These are phyloP conservation scores for Rhinophrynus dorsalis DNA, from an alignment of 2,797 vertebrate species.

Conservation along the genomic window DNA sequence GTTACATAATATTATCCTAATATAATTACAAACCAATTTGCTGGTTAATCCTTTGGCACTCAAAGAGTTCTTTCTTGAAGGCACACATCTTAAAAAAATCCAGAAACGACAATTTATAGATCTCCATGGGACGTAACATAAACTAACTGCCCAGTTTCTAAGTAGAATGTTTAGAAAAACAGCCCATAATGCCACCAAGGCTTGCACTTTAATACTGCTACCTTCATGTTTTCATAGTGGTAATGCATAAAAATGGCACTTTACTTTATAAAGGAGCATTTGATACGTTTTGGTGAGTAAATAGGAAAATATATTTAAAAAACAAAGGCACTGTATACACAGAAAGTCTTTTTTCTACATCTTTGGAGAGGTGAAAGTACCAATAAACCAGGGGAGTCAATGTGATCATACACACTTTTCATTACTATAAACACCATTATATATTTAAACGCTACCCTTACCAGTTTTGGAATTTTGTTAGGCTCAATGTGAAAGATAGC, in stretches of 20 bases:
- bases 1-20: too few relatives aligned
- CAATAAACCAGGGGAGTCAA: too few relatives aligned
- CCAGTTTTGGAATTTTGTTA: too few relatives aligned
- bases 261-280: slow-evolving; percentile 45
- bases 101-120: slow-evolving; percentile 40
- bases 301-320: slow-evolving; percentile 47
- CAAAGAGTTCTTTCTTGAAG: too few relatives aligned
- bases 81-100: slow-evolving; percentile 43
- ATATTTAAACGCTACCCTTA: too few relatives aligned
- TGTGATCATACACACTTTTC: too few relatives aligned
- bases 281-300: slow-evolving; percentile 53
- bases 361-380: not conserved
- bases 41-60: too few relatives aligned
- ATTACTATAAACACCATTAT: too few relatives aligned
- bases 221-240: slow-evolving; percentile 29
- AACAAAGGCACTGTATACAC: not conserved
- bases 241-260: slow-evolving; percentile 26
- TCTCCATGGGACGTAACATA: not conserved
- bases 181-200: slow-evolving; percentile 55
- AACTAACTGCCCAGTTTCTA: slow-evolving; percentile 42
- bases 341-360: not conserved
- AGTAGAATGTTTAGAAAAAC: slow-evolving; percentile 60
- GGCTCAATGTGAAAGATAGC: too few relatives aligned
- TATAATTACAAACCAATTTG: too few relatives aligned
- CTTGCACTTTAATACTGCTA: slow-evolving; percentile 53